Base-by-base conservation (phyloP, 2,113 vertebrate genomes). In the Paramormyrops kingsleyae region DNA sequence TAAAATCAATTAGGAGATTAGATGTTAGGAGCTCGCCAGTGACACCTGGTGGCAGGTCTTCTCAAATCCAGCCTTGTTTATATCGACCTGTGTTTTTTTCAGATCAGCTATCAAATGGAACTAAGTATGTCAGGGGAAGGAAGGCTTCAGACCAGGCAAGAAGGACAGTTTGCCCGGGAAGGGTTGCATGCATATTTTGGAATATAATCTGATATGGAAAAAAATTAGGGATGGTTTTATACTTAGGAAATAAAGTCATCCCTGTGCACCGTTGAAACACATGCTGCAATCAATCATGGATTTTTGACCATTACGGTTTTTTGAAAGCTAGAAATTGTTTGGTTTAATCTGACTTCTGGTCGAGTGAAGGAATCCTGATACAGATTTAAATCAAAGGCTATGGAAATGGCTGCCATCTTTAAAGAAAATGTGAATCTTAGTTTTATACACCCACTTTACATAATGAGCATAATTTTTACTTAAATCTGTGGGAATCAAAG, bases 381-480 rank as follows among this genome's bases (percentile, higher is more conserved):
- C n/a, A 31, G 27, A 9, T 53, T 53, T 53, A 87, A 35, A n/a
- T 46, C 46, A 24, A 21, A 39, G 27, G 50, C 15, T 21, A 10
- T 31, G 50, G 15, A 53, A 13, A 31, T 56, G 31, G n/a, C 50
- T 35, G 85, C 12, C 10, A 35, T 87, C 35, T 87, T 87, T 56
- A 35, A 56, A 53, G 49, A 52, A 53, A 47, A 19, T 50, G 39
- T 17, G 50, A 87, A 56, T 17, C 19, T 46, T 6, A 5, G 80
- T 9, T 46, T 83, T 83, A n/a, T 66, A 46, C 44, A 7, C 44
- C 80, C 42, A 44, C 80, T 83, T 83, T 44, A 42, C 56, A 74
- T 89, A 44, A 90, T 87, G 88, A 92, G 90, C 52, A 44, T 87
- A 87, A 90, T 92, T 88, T 90, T 90, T 90, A 80, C 39, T 70